Conservation (phyloP, 2,113 vertebrate species). For the Chlamydotis undulata region DNA sequence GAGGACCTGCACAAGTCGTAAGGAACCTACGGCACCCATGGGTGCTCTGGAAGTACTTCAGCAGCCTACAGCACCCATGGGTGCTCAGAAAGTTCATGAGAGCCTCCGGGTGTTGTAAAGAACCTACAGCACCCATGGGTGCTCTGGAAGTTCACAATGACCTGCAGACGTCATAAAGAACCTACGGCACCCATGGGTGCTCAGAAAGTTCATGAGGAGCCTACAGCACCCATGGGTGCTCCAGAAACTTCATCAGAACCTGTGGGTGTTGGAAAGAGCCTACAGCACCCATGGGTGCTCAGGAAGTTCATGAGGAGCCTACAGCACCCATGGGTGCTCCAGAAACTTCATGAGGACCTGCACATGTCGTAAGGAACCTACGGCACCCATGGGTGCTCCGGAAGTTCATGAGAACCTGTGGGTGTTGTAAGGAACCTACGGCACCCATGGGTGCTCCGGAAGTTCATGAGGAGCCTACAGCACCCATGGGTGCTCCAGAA, state of each 20-base stretch:
- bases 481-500: not conserved
- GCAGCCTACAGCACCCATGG: not conserved
- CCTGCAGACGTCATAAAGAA: no score
- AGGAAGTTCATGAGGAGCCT: rapidly evolving
- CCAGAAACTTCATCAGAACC: not conserved
- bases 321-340: not conserved
- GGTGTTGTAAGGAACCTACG: no score
- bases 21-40: not conserved
- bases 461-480: no score
- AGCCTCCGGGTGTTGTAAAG: no score
- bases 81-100: not conserved
- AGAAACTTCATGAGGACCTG: no score
- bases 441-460: not conserved
- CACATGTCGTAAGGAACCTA: not conserved
- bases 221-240: not conserved
- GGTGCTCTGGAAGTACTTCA: not conserved
- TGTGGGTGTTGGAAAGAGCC: rapidly evolving
- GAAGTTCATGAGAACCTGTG: not conserved
- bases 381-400: not conserved
- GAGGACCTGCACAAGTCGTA: no score
- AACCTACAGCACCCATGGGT: not conserved
- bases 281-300: not conserved
- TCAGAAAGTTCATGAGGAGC: rapidly evolving
- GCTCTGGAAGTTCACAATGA: rapidly evolving
- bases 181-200: not conserved